phyloP scores from a whole-genome alignment of 1,140 invertebrate species.

The Leptonema lineaticorne region DNA sequence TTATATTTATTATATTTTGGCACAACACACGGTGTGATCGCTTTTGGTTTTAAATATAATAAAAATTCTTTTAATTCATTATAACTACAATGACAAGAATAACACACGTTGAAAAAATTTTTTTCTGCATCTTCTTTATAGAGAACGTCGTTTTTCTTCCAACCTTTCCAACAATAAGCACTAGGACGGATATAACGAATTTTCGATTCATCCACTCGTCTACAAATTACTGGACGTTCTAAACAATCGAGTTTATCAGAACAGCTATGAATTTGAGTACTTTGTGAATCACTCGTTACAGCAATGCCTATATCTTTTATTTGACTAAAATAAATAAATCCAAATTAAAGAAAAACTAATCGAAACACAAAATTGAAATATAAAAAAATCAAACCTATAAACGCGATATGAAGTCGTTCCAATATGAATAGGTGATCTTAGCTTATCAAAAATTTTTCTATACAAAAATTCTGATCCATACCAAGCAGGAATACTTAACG shows the following conservation, averaged over 20 bases:
- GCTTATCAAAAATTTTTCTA: constrained; percentile 55
- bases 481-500: constrained; percentile 56
- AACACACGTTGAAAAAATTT: constrained; percentile 58
- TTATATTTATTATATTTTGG: constrained; percentile 32
- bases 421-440: constrained; percentile 61
- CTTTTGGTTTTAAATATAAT: constrained; percentile 56
- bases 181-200: constrained; percentile 52
- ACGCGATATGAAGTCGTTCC: constrained; percentile 43
- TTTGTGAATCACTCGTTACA: constrained; percentile 47
- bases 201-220: background rate
- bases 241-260: background rate
- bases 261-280: constrained; percentile 54
- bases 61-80: constrained; percentile 59
- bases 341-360: too few species aligned
- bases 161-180: constrained; percentile 55
- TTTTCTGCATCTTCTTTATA: constrained; percentile 42
- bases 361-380: too few species aligned
- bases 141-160: constrained; percentile 43
- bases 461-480: constrained; percentile 65
- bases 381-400: constrained; percentile 44
- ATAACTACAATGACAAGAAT: constrained; percentile 65
- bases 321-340: constrained; percentile 31
- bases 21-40: constrained; percentile 56
- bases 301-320: constrained; percentile 44
- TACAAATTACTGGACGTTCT: background rate